phyloP scores from a whole-genome alignment of 2,888 invertebrate genomes.

The Calliscelio sp. region DNA sequence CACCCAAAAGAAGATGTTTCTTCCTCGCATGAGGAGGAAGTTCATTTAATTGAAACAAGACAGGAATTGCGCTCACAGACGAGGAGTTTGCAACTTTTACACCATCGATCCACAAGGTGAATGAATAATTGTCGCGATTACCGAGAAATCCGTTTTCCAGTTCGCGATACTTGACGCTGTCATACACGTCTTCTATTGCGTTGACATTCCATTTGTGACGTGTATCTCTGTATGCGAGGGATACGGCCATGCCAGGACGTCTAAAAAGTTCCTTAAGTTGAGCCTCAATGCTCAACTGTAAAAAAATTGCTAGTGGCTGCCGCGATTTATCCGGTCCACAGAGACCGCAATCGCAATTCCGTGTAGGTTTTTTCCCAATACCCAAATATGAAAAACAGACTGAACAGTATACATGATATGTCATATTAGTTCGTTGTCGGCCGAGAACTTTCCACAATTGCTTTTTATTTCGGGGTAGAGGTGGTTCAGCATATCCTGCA shows the following conservation, averaged over 20 bases:
- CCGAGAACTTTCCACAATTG: slow-evolving; percentile 5
- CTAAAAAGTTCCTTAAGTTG: slow-evolving; percentile 10
- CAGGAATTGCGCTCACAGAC: slow-evolving; percentile 48
- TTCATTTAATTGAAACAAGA: slow-evolving; percentile 60
- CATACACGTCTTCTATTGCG: slow-evolving; percentile 21
- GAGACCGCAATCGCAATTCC: not conserved
- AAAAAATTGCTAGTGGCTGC: slow-evolving; percentile 21
- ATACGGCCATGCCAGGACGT: slow-evolving; percentile 20
- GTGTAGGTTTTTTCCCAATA: not conserved
- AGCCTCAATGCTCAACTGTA: not conserved
- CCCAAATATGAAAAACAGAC: not conserved
- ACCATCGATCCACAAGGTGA: slow-evolving; percentile 6
- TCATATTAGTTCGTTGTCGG: not conserved
- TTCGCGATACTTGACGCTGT: not conserved
- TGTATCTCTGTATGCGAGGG: slow-evolving; percentile 6
- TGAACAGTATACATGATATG: not conserved
- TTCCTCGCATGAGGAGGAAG: slow-evolving; percentile 62
- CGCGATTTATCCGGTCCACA: not conserved
- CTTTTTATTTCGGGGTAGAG: not conserved
- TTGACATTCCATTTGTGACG: slow-evolving; percentile 8
- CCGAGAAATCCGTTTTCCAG: not conserved
- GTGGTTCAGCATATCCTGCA: slow-evolving; percentile 1
- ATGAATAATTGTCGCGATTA: slow-evolving; percentile 19
- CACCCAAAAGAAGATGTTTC: slow-evolving; percentile 51
- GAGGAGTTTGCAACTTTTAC: slow-evolving; percentile 53